Evolutionary conservation across 1,140 invertebrate species (phyloP), one percentile per base, ranked within the genome.

Genomic region (Brachionus plicatilis): DNA sequence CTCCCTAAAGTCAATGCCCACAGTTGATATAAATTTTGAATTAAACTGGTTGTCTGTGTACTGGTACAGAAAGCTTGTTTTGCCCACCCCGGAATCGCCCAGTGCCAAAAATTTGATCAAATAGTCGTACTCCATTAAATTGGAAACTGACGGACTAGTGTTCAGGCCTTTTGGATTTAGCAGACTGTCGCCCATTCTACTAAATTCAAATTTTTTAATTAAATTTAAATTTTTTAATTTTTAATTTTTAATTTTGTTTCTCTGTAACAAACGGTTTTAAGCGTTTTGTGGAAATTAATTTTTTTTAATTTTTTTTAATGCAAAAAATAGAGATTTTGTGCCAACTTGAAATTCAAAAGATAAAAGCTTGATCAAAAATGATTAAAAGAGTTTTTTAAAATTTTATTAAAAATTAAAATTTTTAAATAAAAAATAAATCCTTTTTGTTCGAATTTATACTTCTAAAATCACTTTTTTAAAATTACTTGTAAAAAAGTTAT

Each of bases 1-100:
- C 90, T 98, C 96, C 88, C 95, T 92, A 88, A 98, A 98, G 90
- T 98, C 96, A 87, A 99, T 98, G 82, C 96, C 96, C 84, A 99
- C 96, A 8, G 96, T 99, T 2, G 96, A 97, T 85, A 96, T 95
- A 89, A 97, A 99, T 89, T 94, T 93, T 7, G 93, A 92, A 88
- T 95, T 94, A 89, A 97, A 99, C n/a, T 92, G 92, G 72, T 94
- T 94, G 91, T 98, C 96, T 1, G 96, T 97, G 87, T 98, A 99
- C 87, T 97, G 96, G 90, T 95, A 95, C 20, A 91, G 85, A 65
- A 91, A 88, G 68, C 87, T 89, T 8, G 90, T 90, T 85, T 90
- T 90, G 2, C 90, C 90, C 2, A 90, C 90, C 37, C 88, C 88
- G 2, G 88, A 90, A 85, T 90, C 89, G 82, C 89, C 89, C 89